Conservation (phyloP, 2,113 vertebrate species). For the Haemorhous mexicanus region DNA sequence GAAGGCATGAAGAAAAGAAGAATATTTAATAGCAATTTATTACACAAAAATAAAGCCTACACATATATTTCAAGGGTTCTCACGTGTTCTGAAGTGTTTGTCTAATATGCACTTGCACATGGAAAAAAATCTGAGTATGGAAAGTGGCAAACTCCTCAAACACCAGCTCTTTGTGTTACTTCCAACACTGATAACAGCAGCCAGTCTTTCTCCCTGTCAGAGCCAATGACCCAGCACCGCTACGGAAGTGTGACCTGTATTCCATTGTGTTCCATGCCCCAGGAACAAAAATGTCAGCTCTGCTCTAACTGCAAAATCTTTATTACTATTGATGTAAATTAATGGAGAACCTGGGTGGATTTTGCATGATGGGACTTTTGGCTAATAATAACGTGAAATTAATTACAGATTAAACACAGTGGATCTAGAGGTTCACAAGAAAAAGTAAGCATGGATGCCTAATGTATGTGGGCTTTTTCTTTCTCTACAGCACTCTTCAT, state of each 20-base stretch:
- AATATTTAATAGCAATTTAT: not conserved
- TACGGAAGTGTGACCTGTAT: not conserved
- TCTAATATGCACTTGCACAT: not conserved
- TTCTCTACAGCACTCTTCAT: not conserved
- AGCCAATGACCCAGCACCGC: not conserved
- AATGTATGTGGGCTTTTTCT: accelerated
- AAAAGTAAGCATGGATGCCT: not conserved
- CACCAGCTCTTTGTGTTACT: not conserved
- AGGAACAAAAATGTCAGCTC: not conserved
- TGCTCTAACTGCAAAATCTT: not conserved
- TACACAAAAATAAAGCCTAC: not conserved
- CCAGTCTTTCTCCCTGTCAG: not conserved
- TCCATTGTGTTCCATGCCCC: not conserved
- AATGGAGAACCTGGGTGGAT: not conserved
- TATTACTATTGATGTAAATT: not conserved
- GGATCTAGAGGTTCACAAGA: not conserved
- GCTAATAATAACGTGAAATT: not conserved
- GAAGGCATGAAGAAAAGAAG: not conserved
- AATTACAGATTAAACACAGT: not conserved
- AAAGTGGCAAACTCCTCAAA: not conserved
- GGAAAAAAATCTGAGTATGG: not conserved
- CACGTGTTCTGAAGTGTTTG: not conserved
- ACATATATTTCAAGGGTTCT: not conserved
- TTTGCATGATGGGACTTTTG: not conserved
- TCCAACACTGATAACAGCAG: not conserved